Evolutionary conservation across 2,888 invertebrate species (phyloP).

Genomic region (Melieria crassipennis): DNA sequence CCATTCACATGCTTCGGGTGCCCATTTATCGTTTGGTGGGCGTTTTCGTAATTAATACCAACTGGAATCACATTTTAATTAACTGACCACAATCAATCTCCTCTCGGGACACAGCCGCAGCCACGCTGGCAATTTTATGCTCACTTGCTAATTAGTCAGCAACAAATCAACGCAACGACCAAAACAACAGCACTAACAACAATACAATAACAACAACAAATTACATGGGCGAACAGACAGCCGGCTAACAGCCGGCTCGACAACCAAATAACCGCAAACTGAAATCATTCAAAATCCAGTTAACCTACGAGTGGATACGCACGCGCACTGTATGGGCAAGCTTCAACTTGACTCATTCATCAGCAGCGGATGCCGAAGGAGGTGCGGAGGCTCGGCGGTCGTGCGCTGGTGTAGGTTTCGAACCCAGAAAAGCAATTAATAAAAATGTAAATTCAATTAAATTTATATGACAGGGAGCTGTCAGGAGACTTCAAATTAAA

Average conservation of each 20-base stretch:
- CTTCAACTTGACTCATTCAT: conserved; percentile 27
- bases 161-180: conserved; percentile 49
- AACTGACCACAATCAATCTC: conserved; percentile 45
- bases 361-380: conserved; percentile 17
- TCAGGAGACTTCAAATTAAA: conserved; percentile 62
- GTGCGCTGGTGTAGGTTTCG: not conserved
- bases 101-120: conserved; percentile 1
- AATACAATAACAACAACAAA: conserved; percentile 3
- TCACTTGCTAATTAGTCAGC: conserved; percentile 52
- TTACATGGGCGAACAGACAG: not conserved
- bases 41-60: conserved; percentile 42
- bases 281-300: conserved; percentile 15
- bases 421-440: conserved; percentile 56
- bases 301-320: not conserved
- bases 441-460: conserved; percentile 65
- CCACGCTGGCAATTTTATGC: conserved; percentile 29
- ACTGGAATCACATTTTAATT: conserved; percentile 46
- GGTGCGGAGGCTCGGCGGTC: conserved; percentile 9
- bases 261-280: conserved; percentile 14
- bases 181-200: conserved; percentile 55
- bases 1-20: conserved; percentile 7
- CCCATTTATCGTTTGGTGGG: conserved; percentile 15
- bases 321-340: not conserved
- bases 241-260: not conserved
- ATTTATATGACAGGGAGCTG: conserved; percentile 64